phyloP scores from a whole-genome alignment of 2,888 invertebrate species.

The Metopia argyrocephala region DNA sequence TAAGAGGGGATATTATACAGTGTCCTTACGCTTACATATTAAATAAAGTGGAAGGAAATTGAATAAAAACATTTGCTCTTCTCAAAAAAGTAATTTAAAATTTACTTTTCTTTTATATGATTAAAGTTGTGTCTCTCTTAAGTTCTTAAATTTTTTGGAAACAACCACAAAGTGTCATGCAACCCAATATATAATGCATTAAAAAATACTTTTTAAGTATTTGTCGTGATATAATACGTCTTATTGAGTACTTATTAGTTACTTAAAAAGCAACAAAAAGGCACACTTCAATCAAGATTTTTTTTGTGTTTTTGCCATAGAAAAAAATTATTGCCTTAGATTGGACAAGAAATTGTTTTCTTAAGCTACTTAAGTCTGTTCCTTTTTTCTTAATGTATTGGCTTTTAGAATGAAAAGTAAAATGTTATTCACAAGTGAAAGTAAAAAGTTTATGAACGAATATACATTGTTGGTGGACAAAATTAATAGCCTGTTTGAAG shows the following conservation, averaged over 20 bases:
- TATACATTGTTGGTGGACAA: too few species aligned
- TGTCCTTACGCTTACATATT: too few species aligned
- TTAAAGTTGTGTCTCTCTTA: slow-evolving; percentile 17
- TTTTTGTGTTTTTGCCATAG: not conserved
- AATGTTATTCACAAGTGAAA: too few species aligned
- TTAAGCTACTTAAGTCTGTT: not conserved
- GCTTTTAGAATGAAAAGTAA: too few species aligned
- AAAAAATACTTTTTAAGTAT: slow-evolving; percentile 1
- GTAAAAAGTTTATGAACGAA: too few species aligned
- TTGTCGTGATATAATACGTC: slow-evolving; percentile 8
- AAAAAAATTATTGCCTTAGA: not conserved
- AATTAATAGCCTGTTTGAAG: too few species aligned
- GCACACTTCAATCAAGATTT: not conserved
- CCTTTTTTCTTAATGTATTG: too few species aligned
- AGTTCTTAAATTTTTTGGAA: not conserved
- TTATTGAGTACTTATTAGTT: slow-evolving; percentile 60
- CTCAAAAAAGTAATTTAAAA: slow-evolving; percentile 41
- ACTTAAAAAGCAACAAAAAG: slow-evolving; percentile 22
- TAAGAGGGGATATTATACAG: too few species aligned
- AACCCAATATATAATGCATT: slow-evolving; percentile 12
- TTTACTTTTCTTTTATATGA: slow-evolving; percentile 46
- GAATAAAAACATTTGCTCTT: slow-evolving; percentile 11
- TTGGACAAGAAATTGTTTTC: not conserved
- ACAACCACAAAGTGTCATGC: slow-evolving; percentile 56
- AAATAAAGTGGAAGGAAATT: not conserved